phyloP scores from a whole-genome alignment of 2,113 vertebrate genomes.

The Ptyas mucosa region DNA sequence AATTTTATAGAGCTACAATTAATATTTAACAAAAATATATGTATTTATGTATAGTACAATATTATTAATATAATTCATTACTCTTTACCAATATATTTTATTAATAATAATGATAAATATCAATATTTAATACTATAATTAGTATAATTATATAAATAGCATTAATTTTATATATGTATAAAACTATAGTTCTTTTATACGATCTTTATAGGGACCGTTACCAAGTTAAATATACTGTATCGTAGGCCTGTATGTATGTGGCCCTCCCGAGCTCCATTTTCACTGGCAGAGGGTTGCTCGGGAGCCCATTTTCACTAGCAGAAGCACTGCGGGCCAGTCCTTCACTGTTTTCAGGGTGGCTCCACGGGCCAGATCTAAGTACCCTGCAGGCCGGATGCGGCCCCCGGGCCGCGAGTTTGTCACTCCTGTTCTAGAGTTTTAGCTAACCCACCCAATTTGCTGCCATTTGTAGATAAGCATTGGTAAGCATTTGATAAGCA shows the following conservation, averaged over 20 bases:
- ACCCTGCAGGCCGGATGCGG: too few relatives aligned
- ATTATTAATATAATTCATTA: not conserved
- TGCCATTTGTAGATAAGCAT: not conserved
- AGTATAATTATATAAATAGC: not conserved
- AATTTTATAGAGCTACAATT: not conserved
- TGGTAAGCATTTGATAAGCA: not conserved
- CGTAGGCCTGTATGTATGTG: not conserved
- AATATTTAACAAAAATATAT: not conserved
- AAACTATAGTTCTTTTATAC: not conserved
- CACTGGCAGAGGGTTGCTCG: too few relatives aligned
- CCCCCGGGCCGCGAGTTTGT: too few relatives aligned
- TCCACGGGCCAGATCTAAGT: too few relatives aligned
- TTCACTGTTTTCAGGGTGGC: too few relatives aligned
- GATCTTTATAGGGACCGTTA: not conserved
- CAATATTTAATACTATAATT: not conserved
- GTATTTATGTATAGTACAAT: not conserved
- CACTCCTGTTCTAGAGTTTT: not conserved
- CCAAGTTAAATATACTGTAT: not conserved
- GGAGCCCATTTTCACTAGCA: too few relatives aligned
- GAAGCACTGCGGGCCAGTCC: too few relatives aligned
- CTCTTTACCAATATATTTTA: not conserved
- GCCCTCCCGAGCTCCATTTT: too few relatives aligned
- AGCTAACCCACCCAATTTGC: not conserved
- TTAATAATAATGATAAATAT: not conserved
- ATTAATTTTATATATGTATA: not conserved